phyloP scores from a whole-genome alignment of 2,888 invertebrate genomes.

The Alsophila aescularia region DNA sequence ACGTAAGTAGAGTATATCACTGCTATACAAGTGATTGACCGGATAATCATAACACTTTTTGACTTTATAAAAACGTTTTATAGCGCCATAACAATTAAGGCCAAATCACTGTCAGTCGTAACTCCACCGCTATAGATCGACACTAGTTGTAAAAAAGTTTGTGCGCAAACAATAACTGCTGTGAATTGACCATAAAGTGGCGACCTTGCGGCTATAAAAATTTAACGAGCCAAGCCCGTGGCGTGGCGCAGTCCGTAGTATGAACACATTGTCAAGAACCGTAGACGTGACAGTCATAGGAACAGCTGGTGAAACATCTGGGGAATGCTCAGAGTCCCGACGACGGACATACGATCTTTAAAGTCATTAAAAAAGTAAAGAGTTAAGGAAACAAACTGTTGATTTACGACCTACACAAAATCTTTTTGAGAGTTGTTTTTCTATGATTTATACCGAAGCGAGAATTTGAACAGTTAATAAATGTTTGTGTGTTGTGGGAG shows the following conservation, averaged over 20 bases:
- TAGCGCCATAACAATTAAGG: slow-evolving; percentile 75
- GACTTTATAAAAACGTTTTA: slow-evolving; percentile 66
- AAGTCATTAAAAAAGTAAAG: slow-evolving; percentile 59
- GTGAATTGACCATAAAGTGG: slow-evolving; percentile 84
- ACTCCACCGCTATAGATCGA: slow-evolving; percentile 71
- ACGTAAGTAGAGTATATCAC: slow-evolving; percentile 10
- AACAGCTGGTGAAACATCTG: slow-evolving; percentile 77
- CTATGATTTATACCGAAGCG: slow-evolving; percentile 33
- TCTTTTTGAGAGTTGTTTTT: slow-evolving; percentile 34
- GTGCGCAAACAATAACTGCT: slow-evolving; percentile 80
- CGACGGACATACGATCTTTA: slow-evolving; percentile 44
- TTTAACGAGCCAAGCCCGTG: slow-evolving; percentile 80
- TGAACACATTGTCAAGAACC: slow-evolving; percentile 61
- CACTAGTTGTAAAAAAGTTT: slow-evolving; percentile 71
- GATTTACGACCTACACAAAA: slow-evolving; percentile 55
- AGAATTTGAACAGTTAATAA: slow-evolving; percentile 24
- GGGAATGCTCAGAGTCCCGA: slow-evolving; percentile 41
- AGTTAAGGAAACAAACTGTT: slow-evolving; percentile 58
- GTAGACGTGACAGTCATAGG: slow-evolving; percentile 79
- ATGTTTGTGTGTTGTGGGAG: slow-evolving; percentile 28
- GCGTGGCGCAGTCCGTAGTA: slow-evolving; percentile 65
- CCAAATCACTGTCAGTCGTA: slow-evolving; percentile 79
- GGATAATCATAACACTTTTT: slow-evolving; percentile 59
- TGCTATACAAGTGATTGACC: slow-evolving; percentile 23
- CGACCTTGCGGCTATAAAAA: slow-evolving; percentile 85